phyloP scores from a whole-genome alignment of 1,140 invertebrate genomes.

The Zaprionus taronus region DNA sequence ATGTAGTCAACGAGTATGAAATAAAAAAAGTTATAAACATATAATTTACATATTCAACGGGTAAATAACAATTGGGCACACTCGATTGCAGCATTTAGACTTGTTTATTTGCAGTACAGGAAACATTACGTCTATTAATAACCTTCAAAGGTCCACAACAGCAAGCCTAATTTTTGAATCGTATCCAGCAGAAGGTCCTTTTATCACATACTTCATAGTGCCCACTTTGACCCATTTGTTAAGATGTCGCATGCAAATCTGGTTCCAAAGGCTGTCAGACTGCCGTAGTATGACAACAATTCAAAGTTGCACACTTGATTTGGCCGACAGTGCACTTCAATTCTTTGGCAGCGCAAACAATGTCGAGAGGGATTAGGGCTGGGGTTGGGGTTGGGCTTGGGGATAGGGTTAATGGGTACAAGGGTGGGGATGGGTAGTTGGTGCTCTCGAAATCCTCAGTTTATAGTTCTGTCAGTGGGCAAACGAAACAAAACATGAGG shows the following conservation, averaged over 20 bases:
- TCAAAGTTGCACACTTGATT: conserved; percentile 77
- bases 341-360: conserved; percentile 34
- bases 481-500: conserved; percentile 59
- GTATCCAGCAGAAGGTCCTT: neutral
- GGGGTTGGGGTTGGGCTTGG: neutral
- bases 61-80: no score
- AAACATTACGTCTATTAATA: no score
- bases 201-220: neutral
- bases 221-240: neutral
- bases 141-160: no score
- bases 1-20: no score
- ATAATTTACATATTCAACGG: no score
- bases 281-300: conserved; percentile 41
- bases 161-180: no score
- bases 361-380: neutral
- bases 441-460: conserved; percentile 24
- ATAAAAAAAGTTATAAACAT: no score
- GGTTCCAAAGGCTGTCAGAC: conserved; percentile 29
- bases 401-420: neutral
- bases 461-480: conserved; percentile 39
- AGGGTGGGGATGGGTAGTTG: conserved; percentile 4
- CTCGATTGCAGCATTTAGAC: no score
- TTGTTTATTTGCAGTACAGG: no score
- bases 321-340: conserved; percentile 57
- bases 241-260: conserved; percentile 50